Percentiles rank a stretch among this genome's conserved stretches.
Conservation (phyloP, 2,797 vertebrate species). For the Falco peregrinus region DNA sequence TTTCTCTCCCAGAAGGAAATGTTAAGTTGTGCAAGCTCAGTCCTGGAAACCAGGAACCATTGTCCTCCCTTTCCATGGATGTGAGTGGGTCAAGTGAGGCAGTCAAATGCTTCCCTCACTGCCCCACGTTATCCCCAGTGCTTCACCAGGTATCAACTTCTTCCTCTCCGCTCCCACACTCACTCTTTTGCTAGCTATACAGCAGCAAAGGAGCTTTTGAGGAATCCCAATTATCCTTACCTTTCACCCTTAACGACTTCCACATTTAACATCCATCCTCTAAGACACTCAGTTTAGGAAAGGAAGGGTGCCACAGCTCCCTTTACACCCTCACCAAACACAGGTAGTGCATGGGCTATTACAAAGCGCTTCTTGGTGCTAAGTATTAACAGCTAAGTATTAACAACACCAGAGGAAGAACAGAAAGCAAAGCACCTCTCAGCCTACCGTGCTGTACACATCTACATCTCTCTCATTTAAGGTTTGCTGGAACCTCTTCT, state of each 20-base stretch:
- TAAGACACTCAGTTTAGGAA: background rate
- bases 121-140: background rate
- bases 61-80: background rate
- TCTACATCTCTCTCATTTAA: background rate
- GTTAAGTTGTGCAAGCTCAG: background rate
- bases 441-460: background rate
- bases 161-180: background rate
- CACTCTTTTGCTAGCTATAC: background rate
- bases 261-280: background rate
- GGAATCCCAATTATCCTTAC: background rate
- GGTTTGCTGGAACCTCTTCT: background rate
- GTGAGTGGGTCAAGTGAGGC: background rate
- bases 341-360: background rate
- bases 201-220: background rate
- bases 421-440: background rate
- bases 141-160: background rate
- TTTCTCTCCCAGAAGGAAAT: background rate
- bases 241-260: background rate
- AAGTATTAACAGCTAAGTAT: background rate
- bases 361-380: background rate
- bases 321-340: background rate
- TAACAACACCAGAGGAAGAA: background rate
- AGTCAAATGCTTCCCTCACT: background rate
- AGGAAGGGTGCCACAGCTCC: background rate
- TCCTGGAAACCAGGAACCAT: background rate